Base-by-base conservation (phyloP, 2,888 invertebrate genomes). In the Dasypolia templi region DNA sequence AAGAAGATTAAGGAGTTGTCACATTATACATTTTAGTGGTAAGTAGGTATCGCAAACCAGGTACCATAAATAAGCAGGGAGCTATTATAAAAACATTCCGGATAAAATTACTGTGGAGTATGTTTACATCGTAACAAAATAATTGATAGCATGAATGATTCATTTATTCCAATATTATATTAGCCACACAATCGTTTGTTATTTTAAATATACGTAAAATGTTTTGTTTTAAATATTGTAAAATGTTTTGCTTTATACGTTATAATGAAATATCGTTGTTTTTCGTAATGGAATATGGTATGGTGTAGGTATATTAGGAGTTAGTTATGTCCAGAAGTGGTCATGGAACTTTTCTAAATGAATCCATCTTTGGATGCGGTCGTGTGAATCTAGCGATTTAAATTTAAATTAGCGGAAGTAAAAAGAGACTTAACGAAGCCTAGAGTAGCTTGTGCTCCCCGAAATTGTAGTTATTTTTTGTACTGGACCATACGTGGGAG, bases 151-250 rank as follows among this genome's bases (percentile, higher is more conserved):
- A 26, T 42, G 46, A 35, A 67, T 63, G 46, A 51, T 59, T 81
- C 22, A 65, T 64, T 55, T 59, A 58, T 78, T 64, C 46, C 14
- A 72, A 72, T 56, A 72, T 56, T 46, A 64, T 32, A 51, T 39
- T 53, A 58, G 26, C 17, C 12, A 9, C 2, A 83, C 79, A 83
- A 83, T 80, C 55, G 59, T 4, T 62, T 83, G 80, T 82, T 72
- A 65, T 72, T 55, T 51, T 9, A 63, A 77, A 81, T 74, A 63
- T 72, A 14, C 32, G 12, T 63, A 26, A 44, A 75, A 70, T 74
- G 19, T 76, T 79, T 68, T 65, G 26, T 32, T 73, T 72, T 51
- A 5, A 44, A 22, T 62, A 55, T 62, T 29, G n/a, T 32, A 32
- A n/a, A n/a, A n/a, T n/a, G n/a, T n/a, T n/a, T n/a, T n/a, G 42